Base-by-base conservation (phyloP, 2,113 vertebrate species). In the Motacilla tschutschensis region DNA sequence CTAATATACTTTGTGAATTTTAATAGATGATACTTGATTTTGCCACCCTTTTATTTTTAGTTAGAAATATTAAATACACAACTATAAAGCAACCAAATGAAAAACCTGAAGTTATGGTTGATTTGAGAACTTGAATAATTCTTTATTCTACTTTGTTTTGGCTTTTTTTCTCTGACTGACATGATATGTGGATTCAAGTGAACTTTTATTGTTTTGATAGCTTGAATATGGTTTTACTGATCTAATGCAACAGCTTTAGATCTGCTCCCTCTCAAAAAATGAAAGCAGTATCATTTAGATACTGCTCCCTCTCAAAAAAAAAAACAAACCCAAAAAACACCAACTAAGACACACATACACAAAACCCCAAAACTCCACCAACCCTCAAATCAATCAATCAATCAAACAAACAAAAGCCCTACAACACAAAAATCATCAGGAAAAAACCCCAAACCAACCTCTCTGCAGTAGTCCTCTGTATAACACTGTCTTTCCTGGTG, bases 11-110 rank as follows among this genome's bases (percentile, higher is more conserved):
- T 55, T 35, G 8, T 80, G 59, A 89, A 72, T 81, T 92, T 83
- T 70, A 44, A 43, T 62, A 74, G 22, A 8, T 64, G 21, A 74
- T 26, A 74, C 17, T 87, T 17, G 8, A 36, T 93, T 93, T 93
- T 7, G 6, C 36, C 10, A 60, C 14, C 3, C 5, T 69, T 81
- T 57, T 60, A 19, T n/a, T 83, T 78, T 88, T 46, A 54, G 14
- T 31, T 82, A 76, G 36, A 84, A 62, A 55, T 41, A 53, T 24
- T 80, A 87, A 85, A 47, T 53, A 33, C 11, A 3, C 8, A 57
- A 8, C 50, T 90, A 8, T 21, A n/a, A 31, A 69, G 46, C 35
- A 78, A 36, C 6, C 12, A 26, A 83, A 69, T 72, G 12, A 54
- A 72, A 85, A 62, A 5, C 20, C 78, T 80, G 59, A 81, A 20